Evolutionary conservation across 2,888 invertebrate genomes (phyloP), one percentile per base, ranked within the genome.

Genomic region (Clitarchus hookeri): DNA sequence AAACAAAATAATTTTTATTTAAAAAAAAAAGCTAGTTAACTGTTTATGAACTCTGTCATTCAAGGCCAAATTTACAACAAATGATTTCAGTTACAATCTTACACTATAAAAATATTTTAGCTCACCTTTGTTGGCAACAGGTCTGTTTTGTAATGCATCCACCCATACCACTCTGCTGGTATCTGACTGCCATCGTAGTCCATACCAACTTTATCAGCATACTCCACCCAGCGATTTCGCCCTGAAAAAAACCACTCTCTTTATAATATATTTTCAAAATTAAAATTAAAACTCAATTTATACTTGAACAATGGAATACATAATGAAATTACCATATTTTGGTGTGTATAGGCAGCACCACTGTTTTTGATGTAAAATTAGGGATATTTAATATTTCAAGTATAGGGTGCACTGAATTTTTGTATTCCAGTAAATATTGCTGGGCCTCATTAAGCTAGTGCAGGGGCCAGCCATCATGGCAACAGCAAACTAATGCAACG

Each of bases 141-240:
- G 91, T 97, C 96, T 0, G 95, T 95, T 92, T 98, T 98, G 92
- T 99, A 98, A 92, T 99, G 98, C 90, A 99, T 93, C 99, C 99
- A 99, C 25, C 98, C 97, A 90, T 92, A 99, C 99, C 99, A 99
- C 91, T 99, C 99, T 44, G 99, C 95, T 0, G 99, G 96, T 13
- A 99, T 95, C 94, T 98, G 97, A 87, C 96, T 95, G 0, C 93
- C 96, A 92, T 97, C 96, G 92, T 95, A 95, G 89, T 98, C 95
- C 91, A 96, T 92, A 91, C 96, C 93, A 86, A 95, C 95, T 87
- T 95, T 94, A 0, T 96, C 95, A 0, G 95, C 93, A 91, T 97
- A 99, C 90, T 96, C 96, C 19, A 99, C 95, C 99, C 99, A 99
- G 87, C 99, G 94, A 92, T 98, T 99, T 88, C 98, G 93, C 84